phyloP scores from a whole-genome alignment of 1,140 invertebrate species.

The Rhysida immarginata region DNA sequence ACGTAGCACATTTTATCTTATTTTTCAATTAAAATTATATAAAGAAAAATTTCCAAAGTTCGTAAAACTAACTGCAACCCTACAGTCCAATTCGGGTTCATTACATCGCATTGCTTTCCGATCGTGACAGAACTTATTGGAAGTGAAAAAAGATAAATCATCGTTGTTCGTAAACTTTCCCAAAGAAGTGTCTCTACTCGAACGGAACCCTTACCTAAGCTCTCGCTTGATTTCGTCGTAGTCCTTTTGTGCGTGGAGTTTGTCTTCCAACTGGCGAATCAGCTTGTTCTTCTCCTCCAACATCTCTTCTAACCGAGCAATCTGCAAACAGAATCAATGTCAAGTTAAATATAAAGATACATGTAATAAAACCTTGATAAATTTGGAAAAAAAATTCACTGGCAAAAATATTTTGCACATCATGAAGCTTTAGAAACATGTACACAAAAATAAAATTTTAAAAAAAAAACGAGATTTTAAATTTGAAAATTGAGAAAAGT shows the following conservation, averaged over 20 bases:
- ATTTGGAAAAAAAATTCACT: background rate
- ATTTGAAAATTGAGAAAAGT: background rate
- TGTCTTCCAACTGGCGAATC: conserved; percentile 65
- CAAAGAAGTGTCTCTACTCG: no score
- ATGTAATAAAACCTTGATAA: conserved; percentile 3
- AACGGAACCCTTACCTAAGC: conserved; percentile 44
- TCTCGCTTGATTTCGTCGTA: conserved; percentile 80
- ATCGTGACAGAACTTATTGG: no score
- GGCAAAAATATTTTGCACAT: background rate
- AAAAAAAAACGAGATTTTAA: background rate
- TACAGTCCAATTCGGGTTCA: no score
- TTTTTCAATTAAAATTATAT: no score
- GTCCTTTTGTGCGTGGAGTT: conserved; percentile 68
- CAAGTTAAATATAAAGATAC: background rate
- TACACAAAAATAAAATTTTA: background rate
- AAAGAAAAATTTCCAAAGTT: no score
- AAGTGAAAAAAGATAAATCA: no score
- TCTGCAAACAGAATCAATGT: conserved; percentile 24
- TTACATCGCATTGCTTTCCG: no score
- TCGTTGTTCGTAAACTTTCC: no score
- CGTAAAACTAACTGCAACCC: no score
- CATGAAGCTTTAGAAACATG: background rate
- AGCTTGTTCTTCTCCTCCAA: conserved; percentile 70
- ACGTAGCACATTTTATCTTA: no score
- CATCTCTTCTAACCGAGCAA: conserved; percentile 72